A percentile compares a stretch with the other conserved stretches of the same genome.
Evolutionary conservation across 2,113 vertebrate species (phyloP).

Genomic region (Grammomys dolichurus): DNA sequence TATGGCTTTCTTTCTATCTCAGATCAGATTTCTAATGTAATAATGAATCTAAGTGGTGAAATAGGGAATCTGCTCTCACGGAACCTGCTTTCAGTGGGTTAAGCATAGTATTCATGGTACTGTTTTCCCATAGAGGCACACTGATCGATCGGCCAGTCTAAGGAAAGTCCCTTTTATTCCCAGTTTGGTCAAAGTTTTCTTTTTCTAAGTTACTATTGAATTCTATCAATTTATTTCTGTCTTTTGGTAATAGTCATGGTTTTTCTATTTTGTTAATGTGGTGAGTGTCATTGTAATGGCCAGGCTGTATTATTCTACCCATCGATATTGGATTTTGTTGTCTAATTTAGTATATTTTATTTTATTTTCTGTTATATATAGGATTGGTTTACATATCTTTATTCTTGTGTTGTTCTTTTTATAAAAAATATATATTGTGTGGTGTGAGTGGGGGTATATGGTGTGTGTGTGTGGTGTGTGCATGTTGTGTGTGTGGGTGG

Average conservation of each 20-base stretch:
- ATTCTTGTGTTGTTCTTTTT: background rate
- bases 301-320: no score
- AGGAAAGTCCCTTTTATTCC: background rate
- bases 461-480: no score
- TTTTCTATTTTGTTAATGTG: conserved; percentile 10
- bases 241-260: background rate
- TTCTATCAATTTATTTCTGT: conserved; percentile 46
- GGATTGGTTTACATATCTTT: background rate
- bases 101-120: background rate
- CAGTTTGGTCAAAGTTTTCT: conserved; percentile 46
- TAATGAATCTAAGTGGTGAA: conserved; percentile 46
- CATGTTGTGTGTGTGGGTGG: no score
- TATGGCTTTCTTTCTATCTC: background rate
- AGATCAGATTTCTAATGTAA: conserved; percentile 6
- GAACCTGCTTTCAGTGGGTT: conserved; percentile 36
- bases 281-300: background rate
- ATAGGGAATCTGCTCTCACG: conserved; percentile 10
- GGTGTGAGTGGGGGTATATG: background rate
- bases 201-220: background rate
- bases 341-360: background rate
- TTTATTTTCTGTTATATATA: background rate
- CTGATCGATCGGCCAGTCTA: background rate
- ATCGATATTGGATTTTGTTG: background rate
- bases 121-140: background rate
- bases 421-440: background rate